A percentile compares a stretch with the other conserved stretches of the same genome.
Conservation (phyloP, 1,140 invertebrate species). For the Melitaea cinxia region DNA sequence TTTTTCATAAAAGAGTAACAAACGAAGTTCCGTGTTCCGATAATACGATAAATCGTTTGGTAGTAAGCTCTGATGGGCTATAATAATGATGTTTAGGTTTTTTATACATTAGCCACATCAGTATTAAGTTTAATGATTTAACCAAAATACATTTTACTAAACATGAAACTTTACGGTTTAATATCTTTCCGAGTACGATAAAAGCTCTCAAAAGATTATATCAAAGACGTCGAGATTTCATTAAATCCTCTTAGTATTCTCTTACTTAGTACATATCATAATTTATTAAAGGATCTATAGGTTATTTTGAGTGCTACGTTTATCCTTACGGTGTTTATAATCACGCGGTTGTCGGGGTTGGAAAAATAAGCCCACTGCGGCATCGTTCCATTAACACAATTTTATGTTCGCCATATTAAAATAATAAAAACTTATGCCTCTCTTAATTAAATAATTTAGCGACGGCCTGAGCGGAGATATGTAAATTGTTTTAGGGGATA, state of each 20-base stretch:
- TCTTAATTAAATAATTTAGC: slow-evolving; percentile 83
- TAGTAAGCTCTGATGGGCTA: neutral
- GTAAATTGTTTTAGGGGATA: slow-evolving; percentile 83
- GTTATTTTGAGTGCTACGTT: slow-evolving; percentile 31
- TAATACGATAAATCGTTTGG: neutral
- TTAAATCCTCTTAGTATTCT: slow-evolving; percentile 38
- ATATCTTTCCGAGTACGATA: slow-evolving; percentile 34
- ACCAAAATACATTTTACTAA: slow-evolving; percentile 31
- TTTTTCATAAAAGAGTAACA: neutral
- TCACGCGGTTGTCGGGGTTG: slow-evolving; percentile 49
- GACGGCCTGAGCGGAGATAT: slow-evolving; percentile 77
- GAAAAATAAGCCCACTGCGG: slow-evolving; percentile 60
- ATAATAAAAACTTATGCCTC: slow-evolving; percentile 83
- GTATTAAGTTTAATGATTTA: neutral
- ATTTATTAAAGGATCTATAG: slow-evolving; percentile 40
- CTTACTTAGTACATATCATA: slow-evolving; percentile 40
- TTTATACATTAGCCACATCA: neutral
- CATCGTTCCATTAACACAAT: slow-evolving; percentile 79
- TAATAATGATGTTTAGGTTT: neutral
- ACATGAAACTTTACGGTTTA: slow-evolving; percentile 34
- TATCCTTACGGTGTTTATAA: slow-evolving; percentile 44
- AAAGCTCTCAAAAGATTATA: slow-evolving; percentile 43
- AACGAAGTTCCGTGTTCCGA: neutral
- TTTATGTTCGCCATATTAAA: slow-evolving; percentile 79
- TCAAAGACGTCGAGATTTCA: slow-evolving; percentile 44